phyloP scores from a whole-genome alignment of 53 echinoderm and acorn worm genomes.

The Holothuria leucospilota region DNA sequence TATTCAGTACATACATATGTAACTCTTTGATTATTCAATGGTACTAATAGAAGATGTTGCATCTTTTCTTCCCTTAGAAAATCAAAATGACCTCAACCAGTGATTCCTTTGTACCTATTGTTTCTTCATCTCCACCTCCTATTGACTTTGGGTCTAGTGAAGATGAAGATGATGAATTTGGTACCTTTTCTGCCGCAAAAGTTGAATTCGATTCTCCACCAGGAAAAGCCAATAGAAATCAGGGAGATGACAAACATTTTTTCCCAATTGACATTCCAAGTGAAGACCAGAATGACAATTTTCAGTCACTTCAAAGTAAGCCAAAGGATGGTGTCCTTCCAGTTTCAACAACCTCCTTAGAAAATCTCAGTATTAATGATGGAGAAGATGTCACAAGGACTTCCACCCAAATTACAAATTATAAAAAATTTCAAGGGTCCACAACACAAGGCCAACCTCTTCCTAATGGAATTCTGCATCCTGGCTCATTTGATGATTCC shows the following conservation, averaged over 20 bases:
- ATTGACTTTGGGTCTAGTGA: conserved; percentile 88
- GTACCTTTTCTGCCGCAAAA: conserved; percentile 78
- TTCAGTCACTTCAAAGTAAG: conserved; percentile 56
- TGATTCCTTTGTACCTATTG: conserved; percentile 91
- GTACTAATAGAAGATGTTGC: too few relatives aligned
- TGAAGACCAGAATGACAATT: conserved; percentile 11
- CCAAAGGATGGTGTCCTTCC: conserved; percentile 17
- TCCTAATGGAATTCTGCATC: conserved; percentile 21
- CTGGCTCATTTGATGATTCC: conserved; percentile 1
- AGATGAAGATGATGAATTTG: conserved; percentile 96
- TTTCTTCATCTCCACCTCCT: conserved; percentile 93
- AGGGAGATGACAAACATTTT: background rate
- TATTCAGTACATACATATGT: too few relatives aligned
- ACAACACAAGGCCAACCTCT: background rate
- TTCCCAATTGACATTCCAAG: conserved; percentile 24
- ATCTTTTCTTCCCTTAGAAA: conserved; percentile 3
- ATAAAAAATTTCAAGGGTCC: too few relatives aligned
- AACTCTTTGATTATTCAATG: too few relatives aligned
- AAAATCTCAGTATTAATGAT: too few relatives aligned
- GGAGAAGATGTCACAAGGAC: too few relatives aligned
- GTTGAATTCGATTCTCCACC: conserved; percentile 76
- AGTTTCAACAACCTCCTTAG: conserved; percentile 4
- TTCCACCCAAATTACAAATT: too few relatives aligned
- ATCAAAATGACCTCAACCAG: conserved; percentile 74
- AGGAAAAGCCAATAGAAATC: conserved; percentile 46